Conservation (phyloP, 2,797 vertebrate genomes). For the Silurus lanzhouensis region DNA sequence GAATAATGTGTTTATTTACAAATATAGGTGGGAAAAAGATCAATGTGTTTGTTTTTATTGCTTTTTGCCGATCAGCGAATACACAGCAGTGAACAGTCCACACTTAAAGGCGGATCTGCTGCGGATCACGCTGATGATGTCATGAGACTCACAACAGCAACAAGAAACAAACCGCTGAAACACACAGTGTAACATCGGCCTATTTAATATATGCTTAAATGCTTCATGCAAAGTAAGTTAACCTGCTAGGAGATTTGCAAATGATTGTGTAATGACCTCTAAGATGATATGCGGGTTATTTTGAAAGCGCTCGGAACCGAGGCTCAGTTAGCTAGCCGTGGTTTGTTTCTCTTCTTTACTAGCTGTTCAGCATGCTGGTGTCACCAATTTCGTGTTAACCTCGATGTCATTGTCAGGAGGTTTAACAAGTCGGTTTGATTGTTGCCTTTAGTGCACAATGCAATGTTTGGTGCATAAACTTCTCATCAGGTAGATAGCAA, state of each 20-base stretch:
- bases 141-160: neutral
- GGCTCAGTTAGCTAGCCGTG: neutral
- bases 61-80: neutral
- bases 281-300: neutral
- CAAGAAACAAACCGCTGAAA: neutral
- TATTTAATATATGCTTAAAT: neutral
- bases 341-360: conserved; percentile 10
- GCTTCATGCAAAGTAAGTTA: neutral
- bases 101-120: neutral
- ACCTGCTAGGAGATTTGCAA: neutral
- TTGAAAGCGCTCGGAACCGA: neutral
- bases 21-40: neutral
- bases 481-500: neutral
- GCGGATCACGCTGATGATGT: neutral
- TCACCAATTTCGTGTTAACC: neutral
- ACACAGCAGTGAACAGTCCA: neutral
- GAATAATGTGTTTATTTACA: no score
- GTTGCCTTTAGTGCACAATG: neutral
- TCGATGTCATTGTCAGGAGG: neutral
- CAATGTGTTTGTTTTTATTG: neutral
- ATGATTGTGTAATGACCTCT: neutral
- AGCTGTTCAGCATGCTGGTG: neutral
- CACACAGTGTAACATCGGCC: no score
- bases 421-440: neutral
- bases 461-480: neutral